Evolutionary conservation across 2,888 invertebrate species (phyloP), one percentile per base, ranked within the genome.

Genomic region (Agelastica alni): DNA sequence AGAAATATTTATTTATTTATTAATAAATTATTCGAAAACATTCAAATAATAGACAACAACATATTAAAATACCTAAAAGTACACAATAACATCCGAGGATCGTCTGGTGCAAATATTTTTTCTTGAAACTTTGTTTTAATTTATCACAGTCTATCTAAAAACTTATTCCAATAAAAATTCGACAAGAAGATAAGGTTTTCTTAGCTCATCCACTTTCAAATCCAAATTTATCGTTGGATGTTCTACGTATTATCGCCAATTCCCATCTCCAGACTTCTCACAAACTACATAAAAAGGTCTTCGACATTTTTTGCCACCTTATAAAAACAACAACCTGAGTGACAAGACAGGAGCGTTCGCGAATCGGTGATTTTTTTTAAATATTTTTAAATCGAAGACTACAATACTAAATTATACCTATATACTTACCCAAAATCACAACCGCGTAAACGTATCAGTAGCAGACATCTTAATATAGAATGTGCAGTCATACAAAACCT

Each of bases 231-330:
- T 46, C 45, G 22, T 36, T 26, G 22, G n/a, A 46, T 26, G 22
- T 46, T 34, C 12, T 9, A 18, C 18, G 34, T 34, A 46, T 46
- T 46, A 46, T 46, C 45, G 45, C 14, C 22, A 26, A 20, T 46
- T 46, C 14, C 34, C 45, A 46, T 46, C 45, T 46, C 45, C 45
- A 46, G 45, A 46, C 45, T 46, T 46, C 45, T 45, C 9, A 34
- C 9, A 36, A 36, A 36, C 34, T 36, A 16, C 5, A 36, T 46
- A 22, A 34, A 22, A 41, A 42, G 42, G 14, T 18, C 34, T 46
- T 34, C 22, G 13, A 34, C 28, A 20, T 34, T 46, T 46, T 46
- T 46, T 46, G 45, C 22, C 45, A 36, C 36, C 45, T 32, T 36
- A 32, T 46, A 46, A 34, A 46, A 46, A 46, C 45, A 46, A 34